Percentiles rank a stretch among this genome's conserved stretches.
phyloP scores from a whole-genome alignment of 1,140 invertebrate species.

The Drosophila dunni region DNA sequence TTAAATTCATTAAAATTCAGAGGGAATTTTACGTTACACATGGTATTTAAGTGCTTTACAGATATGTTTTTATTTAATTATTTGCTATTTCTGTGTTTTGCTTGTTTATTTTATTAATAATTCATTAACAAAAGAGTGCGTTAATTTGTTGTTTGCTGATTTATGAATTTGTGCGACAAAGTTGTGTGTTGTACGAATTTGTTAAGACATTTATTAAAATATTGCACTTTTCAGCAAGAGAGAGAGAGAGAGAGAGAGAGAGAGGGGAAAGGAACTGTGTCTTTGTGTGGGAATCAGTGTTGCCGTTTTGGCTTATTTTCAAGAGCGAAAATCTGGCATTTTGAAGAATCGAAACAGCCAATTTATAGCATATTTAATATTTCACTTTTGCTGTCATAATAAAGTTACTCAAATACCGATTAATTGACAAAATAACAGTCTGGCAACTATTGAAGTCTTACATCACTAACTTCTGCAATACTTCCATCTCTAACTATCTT shows the following conservation, averaged over 20 bases:
- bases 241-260: background rate
- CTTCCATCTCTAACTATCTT: no score
- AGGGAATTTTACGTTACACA: slow-evolving; percentile 12
- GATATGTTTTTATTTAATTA: slow-evolving; percentile 46
- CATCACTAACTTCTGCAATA: no score
- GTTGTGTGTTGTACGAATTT: slow-evolving; percentile 13
- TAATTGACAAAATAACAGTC: no score
- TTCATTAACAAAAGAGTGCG: slow-evolving; percentile 9
- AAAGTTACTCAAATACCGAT: no score
- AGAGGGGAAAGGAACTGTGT: background rate
- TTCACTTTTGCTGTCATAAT: no score
- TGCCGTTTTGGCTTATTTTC: no score
- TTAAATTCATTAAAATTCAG: background rate
- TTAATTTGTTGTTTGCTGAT: slow-evolving; percentile 6
- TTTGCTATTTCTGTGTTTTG: slow-evolving; percentile 1
- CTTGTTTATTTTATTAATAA: slow-evolving; percentile 16
- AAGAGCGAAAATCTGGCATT: no score
- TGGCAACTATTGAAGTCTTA: no score
- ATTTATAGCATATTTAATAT: no score
- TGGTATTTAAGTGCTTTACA: slow-evolving; percentile 37
- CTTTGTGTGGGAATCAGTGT: no score
- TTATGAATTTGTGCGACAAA: slow-evolving; percentile 22
- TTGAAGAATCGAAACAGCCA: no score
- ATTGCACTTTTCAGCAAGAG: background rate
- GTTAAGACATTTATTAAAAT: slow-evolving; percentile 19